phyloP scores from a whole-genome alignment of 2,113 vertebrate species.

The Hippopotamus amphibius region DNA sequence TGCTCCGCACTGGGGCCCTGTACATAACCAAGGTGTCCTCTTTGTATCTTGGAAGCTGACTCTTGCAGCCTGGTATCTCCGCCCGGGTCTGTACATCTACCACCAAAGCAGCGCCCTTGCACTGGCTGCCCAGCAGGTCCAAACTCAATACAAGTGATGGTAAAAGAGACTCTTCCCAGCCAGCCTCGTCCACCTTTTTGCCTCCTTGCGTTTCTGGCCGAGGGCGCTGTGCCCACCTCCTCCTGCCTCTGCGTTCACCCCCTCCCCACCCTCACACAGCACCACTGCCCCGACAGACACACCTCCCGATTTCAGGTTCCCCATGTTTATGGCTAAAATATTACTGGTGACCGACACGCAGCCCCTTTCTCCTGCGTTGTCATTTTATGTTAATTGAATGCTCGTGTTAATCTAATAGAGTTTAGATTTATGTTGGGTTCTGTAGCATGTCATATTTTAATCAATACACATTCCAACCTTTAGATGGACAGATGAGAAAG shows the following conservation, averaged over 20 bases:
- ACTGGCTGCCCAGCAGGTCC: fast-evolving
- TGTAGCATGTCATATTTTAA: slow-evolving; percentile 88
- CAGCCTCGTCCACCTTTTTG: fast-evolving
- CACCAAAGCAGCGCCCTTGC: fast-evolving
- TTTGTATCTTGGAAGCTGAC: not conserved
- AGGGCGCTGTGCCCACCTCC: fast-evolving
- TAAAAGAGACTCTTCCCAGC: fast-evolving
- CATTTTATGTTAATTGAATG: slow-evolving; percentile 90
- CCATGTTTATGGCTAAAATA: slow-evolving; percentile 75
- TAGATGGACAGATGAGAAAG: slow-evolving; percentile 88
- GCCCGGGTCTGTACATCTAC: fast-evolving
- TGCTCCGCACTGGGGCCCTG: too few relatives aligned
- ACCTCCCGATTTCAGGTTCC: not conserved
- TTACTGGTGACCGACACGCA: slow-evolving; percentile 59
- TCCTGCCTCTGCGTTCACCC: fast-evolving
- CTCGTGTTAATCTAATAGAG: slow-evolving; percentile 89
- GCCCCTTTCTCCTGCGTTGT: slow-evolving; percentile 86
- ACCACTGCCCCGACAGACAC: fast-evolving
- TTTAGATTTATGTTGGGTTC: slow-evolving; percentile 89
- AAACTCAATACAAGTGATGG: too few relatives aligned
- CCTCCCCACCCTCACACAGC: fast-evolving
- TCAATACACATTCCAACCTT: slow-evolving; percentile 87
- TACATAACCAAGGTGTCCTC: not conserved
- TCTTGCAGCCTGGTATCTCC: not conserved
- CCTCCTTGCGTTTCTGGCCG: fast-evolving